A percentile compares a stretch with the other conserved stretches of the same genome.
Conservation (phyloP, 1,140 invertebrate genomes). For the Pteromalus puparum region DNA sequence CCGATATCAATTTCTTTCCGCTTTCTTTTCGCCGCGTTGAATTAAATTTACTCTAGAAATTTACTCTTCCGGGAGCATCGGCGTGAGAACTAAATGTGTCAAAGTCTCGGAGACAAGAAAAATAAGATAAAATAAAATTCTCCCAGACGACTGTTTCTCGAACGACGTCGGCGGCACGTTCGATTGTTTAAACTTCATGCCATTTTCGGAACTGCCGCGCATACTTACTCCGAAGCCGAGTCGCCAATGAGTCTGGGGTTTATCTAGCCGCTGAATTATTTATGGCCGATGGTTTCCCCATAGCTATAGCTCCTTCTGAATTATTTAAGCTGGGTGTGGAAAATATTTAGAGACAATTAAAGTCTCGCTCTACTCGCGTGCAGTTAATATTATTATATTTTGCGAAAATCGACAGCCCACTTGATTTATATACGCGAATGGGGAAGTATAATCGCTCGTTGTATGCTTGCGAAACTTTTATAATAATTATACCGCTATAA, state of each 20-base stretch:
- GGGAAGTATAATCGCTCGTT: neutral
- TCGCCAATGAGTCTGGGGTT: slow-evolving; percentile 29
- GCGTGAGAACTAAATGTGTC: neutral
- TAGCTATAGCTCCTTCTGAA: slow-evolving; percentile 29
- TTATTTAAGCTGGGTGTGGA: slow-evolving; percentile 31
- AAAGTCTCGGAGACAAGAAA: neutral
- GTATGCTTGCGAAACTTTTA: slow-evolving; percentile 20
- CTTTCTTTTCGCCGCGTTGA: neutral
- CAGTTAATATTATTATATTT: slow-evolving; percentile 1
- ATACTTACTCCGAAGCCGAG: neutral
- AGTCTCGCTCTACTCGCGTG: neutral
- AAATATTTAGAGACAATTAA: slow-evolving; percentile 29
- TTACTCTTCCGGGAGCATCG: neutral
- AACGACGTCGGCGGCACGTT: neutral
- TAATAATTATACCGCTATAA: neutral
- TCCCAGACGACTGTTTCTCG: neutral
- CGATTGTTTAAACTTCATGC: slow-evolving; percentile 13
- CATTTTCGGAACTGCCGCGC: neutral
- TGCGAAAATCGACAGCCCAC: neutral
- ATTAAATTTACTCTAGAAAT: no score
- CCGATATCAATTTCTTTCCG: neutral
- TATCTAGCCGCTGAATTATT: slow-evolving; percentile 37
- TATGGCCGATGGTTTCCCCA: slow-evolving; percentile 17
- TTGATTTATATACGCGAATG: neutral
- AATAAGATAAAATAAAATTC: neutral